Evolutionary conservation across 2,888 invertebrate genomes (phyloP).

Genomic region (Amblyjoppa proteus): DNA sequence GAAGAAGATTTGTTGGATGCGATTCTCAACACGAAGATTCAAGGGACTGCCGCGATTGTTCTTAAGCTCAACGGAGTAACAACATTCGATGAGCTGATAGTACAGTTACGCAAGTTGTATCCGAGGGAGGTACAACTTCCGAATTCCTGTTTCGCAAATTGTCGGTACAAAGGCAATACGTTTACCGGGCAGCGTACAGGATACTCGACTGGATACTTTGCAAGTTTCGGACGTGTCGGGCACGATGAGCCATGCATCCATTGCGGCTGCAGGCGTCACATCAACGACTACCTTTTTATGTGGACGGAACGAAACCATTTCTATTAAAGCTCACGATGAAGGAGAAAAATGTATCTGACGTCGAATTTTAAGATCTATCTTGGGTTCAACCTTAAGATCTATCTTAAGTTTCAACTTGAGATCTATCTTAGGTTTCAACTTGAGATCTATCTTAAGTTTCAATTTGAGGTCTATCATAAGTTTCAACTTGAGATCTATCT

Average conservation of each 20-base stretch:
- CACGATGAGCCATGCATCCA: background rate
- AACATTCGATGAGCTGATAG: slow-evolving; percentile 5
- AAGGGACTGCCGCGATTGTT: background rate
- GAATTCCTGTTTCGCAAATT: slow-evolving; percentile 6
- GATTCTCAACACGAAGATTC: slow-evolving; percentile 4
- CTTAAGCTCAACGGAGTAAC: background rate
- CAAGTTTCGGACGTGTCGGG: background rate
- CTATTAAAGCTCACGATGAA: background rate
- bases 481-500: too few species aligned
- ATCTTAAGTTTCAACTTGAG: too few species aligned
- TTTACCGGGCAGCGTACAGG: background rate
- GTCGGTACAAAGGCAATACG: background rate
- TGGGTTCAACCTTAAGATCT: too few species aligned
- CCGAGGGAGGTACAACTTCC: background rate
- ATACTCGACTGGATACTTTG: background rate
- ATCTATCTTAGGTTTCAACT: too few species aligned
- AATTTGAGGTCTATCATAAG: too few species aligned
- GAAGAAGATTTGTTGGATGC: background rate
- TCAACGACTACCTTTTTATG: background rate
- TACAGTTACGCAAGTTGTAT: background rate
- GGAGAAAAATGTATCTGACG: background rate
- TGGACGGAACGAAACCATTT: background rate
- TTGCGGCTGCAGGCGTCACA: slow-evolving; percentile 9
- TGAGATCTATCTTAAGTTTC: too few species aligned
- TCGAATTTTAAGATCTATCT: too few species aligned